Evolutionary conservation across 2,888 invertebrate species (phyloP), one percentile per base, ranked within the genome.

Genomic region (Quadroppia sp.): DNA sequence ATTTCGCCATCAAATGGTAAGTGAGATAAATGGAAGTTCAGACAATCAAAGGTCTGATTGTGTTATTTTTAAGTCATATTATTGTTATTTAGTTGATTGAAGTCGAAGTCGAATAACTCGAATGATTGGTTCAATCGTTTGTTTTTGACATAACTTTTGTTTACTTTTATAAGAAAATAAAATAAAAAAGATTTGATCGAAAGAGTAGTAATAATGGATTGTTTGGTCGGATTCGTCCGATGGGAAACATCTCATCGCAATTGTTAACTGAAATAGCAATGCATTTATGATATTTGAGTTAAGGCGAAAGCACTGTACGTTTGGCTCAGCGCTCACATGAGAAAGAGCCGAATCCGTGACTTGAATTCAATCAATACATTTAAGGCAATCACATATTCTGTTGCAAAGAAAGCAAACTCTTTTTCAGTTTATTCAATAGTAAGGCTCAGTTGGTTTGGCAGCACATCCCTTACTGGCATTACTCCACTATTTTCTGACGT

Each of bases 161-260:
- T 59, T 9, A 28, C 59, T 59, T n/a, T 59, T 59, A 59, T 59
- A 28, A 28, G 30, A 59, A 53, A 53, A 53, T 53, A 59, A 59
- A 59, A 59, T 59, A 28, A 59, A 59, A 59, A 59, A 30, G 30
- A 28, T 59, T 64, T 20, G 20, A 20, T 6, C 9, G 11, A 36
- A 64, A 20, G 36, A 64, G 15, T 64, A 17, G 64, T 9, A 64
- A 64, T 64, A 64, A 64, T 64, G 30, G 64, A 36, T 64, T 64
- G 2, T 36, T 36, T 2, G 64, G 36, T 36, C 2, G n/a, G 30
- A 64, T 64, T 36, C 4, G 64, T 64, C 64, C 64, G 40, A 36
- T 64, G 64, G 64, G 64, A 64, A n/a, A 64, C 64, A 64, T 64
- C 64, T 64, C 36, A 64, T 64, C 40, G n/a, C 64, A 64, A 64